Base-by-base conservation (phyloP, 2,797 vertebrate species). In the Chloroceryle amazona region DNA sequence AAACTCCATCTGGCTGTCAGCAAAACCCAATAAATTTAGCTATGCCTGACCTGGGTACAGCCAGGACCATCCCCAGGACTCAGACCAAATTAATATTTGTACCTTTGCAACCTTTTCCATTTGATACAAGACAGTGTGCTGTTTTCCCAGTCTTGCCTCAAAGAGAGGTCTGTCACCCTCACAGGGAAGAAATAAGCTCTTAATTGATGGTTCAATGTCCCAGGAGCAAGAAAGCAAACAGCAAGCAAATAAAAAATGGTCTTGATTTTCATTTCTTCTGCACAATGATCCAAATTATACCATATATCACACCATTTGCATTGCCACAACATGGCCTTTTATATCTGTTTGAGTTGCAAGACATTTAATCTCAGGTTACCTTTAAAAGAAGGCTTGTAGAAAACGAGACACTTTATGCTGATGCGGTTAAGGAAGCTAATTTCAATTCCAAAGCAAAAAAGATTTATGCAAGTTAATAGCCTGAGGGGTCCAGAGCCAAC, bases 371-470 rank as follows among this genome's bases (percentile, higher is more conserved):
- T 95, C 87, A 76, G 39, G 18, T 65, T 72, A 84, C 74, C 65
- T 95, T 96, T 78, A 78, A 85, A 90, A 78, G 54, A 68, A 92
- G 42, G 19, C 63, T 76, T 68, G 41, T 17, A 63, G 80, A 93
- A 91, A 93, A 96, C 23, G 3, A 93, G 75, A 86, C 47, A 58
- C 70, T 96, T 95, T 90, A 86, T 86, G 78, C 76, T 84, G 60
- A 92, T 90, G 66, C 78, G 79, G 89, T 96, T 97, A 95, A 94
- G 89, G 31, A 60, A 96, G 47, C 15, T 95, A 93, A 95, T 96
- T 96, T 96, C 76, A 93, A 70, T 94, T 95, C 94, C 21, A 17
- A 95, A 92, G 86, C 65, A 82, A 72, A 73, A 41, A 90, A 86
- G 91, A 94, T 96, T 62, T 86, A 91, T 94, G 71, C 79, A 90